Evolutionary conservation across 2,113 vertebrate genomes (phyloP).

Genomic region (Cygnus atratus): DNA sequence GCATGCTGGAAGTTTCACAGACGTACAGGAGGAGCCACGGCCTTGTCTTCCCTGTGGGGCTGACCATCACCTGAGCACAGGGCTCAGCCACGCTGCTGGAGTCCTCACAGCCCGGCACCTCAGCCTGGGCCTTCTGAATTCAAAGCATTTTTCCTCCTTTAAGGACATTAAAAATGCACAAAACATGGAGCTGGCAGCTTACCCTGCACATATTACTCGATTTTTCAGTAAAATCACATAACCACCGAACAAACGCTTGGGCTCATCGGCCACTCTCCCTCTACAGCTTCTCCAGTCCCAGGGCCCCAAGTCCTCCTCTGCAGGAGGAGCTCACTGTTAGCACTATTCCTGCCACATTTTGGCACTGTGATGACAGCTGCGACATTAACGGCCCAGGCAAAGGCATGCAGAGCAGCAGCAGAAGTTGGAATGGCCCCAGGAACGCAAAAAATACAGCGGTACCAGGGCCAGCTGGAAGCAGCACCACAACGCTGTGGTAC

Average conservation of each 20-base stretch:
- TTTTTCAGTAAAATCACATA: not conserved
- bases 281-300: not conserved
- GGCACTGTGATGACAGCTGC: not conserved
- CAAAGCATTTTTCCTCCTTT: not conserved
- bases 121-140: not conserved
- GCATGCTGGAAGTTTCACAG: not conserved
- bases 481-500: not conserved
- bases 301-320: not conserved
- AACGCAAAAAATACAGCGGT: not conserved
- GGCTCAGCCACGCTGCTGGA: rapidly evolving
- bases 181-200: not conserved
- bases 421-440: not conserved
- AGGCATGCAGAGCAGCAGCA: not conserved
- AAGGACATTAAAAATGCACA: not conserved
- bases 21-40: not conserved
- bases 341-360: not conserved
- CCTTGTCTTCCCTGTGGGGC: not conserved
- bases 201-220: rapidly evolving
- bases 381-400: not conserved
- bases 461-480: not conserved
- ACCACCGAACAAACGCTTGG: rapidly evolving
- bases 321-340: no score
- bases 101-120: not conserved
- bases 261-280: not conserved
- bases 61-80: rapidly evolving